A percentile compares a stretch with the other conserved stretches of the same genome.
Conservation (phyloP, 2,888 invertebrate species). For the Heliconius sara region DNA sequence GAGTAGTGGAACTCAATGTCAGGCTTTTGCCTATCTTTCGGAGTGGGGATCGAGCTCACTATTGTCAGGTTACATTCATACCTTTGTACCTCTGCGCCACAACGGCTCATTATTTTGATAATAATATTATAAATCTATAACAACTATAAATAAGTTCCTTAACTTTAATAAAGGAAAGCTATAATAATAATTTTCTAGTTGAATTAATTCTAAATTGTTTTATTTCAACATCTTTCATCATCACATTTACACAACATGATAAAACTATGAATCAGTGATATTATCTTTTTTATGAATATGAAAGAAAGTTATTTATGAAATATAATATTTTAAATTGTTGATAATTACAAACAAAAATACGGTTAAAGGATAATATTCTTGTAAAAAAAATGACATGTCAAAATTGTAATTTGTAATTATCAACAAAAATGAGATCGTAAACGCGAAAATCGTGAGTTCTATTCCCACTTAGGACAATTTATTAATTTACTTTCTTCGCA, state of each 20-base stretch:
- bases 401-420: no score
- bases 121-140: neutral
- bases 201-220: neutral
- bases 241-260: neutral
- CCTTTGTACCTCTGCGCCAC: no score
- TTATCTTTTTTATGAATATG: neutral
- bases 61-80: no score
- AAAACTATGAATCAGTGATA: neutral
- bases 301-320: neutral
- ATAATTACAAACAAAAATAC: no score
- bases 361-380: neutral
- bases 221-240: conserved; percentile 15
- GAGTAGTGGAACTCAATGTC: no score
- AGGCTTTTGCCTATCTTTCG: no score
- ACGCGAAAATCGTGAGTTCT: neutral
- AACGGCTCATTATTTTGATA: no score
- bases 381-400: neutral
- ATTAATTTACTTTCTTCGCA: neutral
- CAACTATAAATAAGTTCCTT: neutral
- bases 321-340: no score
- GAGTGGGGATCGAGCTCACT: no score
- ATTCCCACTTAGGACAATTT: neutral
- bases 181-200: conserved; percentile 7
- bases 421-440: no score
- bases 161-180: neutral